phyloP scores from a whole-genome alignment of 37 sponge, comb jelly and placozoan genomes.

The Halisarca cf. caerulea region DNA sequence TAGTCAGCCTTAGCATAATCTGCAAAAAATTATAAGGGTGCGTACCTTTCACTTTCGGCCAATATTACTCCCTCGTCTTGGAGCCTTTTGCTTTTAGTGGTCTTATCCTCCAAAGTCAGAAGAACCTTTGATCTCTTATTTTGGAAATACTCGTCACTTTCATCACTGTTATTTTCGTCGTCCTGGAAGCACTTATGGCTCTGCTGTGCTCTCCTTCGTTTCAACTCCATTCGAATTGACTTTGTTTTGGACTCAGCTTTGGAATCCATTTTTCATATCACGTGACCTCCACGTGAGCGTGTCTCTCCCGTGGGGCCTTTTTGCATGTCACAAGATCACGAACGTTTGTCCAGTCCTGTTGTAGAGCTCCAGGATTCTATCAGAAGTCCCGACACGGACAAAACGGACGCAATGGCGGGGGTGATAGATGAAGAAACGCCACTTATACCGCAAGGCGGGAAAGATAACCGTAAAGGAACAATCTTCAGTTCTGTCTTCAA shows the following conservation, averaged over 20 bases:
- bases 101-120: slow-evolving; percentile 60
- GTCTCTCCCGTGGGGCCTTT: too few relatives aligned
- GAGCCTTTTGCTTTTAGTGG: slow-evolving; percentile 60
- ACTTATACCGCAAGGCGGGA: not conserved
- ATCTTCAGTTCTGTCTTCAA: slow-evolving; percentile 66
- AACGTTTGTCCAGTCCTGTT: too few relatives aligned
- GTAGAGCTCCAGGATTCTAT: too few relatives aligned
- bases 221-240: too few relatives aligned
- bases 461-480: slow-evolving; percentile 44
- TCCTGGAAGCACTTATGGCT: slow-evolving; percentile 54
- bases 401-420: too few relatives aligned
- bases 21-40: too few relatives aligned
- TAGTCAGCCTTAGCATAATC: too few relatives aligned
- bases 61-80: slow-evolving; percentile 70
- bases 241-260: too few relatives aligned
- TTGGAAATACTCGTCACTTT: not conserved
- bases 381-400: too few relatives aligned
- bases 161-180: not conserved
- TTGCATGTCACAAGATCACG: too few relatives aligned
- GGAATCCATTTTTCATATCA: too few relatives aligned
- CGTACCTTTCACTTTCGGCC: slow-evolving; percentile 71
- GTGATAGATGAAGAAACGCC: not conserved
- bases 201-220: slow-evolving; percentile 2
- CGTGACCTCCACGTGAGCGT: too few relatives aligned
- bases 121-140: not conserved